These are phyloP conservation scores for Cordilura impudica DNA, from an alignment of 2,888 invertebrate genomes.

Conservation along the genomic window DNA sequence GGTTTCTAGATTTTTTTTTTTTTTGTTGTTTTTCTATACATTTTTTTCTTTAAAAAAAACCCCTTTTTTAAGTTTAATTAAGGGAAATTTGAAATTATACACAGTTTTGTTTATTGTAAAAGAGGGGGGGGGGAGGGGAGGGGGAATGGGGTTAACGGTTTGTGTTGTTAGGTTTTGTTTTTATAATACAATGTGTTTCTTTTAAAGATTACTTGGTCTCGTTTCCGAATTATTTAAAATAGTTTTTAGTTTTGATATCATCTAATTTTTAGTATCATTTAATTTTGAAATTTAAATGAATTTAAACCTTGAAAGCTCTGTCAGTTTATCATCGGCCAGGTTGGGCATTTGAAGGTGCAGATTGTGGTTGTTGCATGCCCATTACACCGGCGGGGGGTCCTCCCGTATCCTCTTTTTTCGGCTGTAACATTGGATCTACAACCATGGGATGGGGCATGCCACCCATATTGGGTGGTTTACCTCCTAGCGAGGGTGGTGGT, in stretches of 20 bases:
- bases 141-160: slow-evolving; percentile 46
- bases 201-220: slow-evolving; percentile 63
- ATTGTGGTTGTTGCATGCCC: slow-evolving; percentile 69
- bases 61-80: slow-evolving; percentile 32
- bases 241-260: slow-evolving; percentile 49
- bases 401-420: slow-evolving; percentile 67
- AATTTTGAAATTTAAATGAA: slow-evolving; percentile 40
- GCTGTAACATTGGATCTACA: slow-evolving; percentile 66
- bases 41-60: slow-evolving; percentile 45
- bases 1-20: background rate
- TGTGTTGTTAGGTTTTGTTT: too few species aligned
- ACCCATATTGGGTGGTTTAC: slow-evolving; percentile 61
- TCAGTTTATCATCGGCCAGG: slow-evolving; percentile 72
- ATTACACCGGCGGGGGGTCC: slow-evolving; percentile 64
- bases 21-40: slow-evolving; percentile 41
- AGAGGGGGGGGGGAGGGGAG: slow-evolving; percentile 17
- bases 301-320: slow-evolving; percentile 57
- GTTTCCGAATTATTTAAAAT: slow-evolving; percentile 52
- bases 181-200: slow-evolving; percentile 57
- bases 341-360: slow-evolving; percentile 67
- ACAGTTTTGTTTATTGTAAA: slow-evolving; percentile 46
- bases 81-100: slow-evolving; percentile 47
- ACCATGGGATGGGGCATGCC: slow-evolving; percentile 72
- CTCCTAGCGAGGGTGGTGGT: slow-evolving; percentile 43
- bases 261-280: slow-evolving; percentile 33